A percentile compares a stretch with the other conserved stretches of the same genome.
Conservation (phyloP, 2,797 vertebrate species). For the Leuciscus waleckii region DNA sequence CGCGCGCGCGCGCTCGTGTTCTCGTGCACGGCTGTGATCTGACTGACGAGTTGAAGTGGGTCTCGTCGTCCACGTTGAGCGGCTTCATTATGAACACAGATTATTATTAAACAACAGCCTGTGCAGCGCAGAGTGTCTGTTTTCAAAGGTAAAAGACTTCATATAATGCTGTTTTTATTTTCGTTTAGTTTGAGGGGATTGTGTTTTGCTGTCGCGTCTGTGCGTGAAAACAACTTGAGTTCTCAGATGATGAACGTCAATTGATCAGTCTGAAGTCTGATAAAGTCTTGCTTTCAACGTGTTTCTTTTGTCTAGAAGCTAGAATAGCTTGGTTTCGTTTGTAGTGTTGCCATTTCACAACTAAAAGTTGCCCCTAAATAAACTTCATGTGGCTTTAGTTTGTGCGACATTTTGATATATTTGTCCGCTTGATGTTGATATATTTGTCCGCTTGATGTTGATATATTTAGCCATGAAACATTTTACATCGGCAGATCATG, state of each 20-base stretch:
- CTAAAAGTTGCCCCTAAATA: neutral
- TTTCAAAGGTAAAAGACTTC: slow-evolving; percentile 43
- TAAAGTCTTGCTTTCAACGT: neutral
- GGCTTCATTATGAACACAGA: slow-evolving; percentile 57
- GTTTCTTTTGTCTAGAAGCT: neutral
- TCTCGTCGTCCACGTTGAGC: neutral
- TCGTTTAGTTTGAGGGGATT: neutral
- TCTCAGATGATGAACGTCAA: neutral
- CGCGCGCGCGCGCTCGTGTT: neutral
- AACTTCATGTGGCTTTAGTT: neutral
- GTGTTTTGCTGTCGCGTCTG: neutral
- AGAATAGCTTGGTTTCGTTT: neutral
- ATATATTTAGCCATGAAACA: neutral
- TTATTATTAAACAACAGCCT: slow-evolving; percentile 32
- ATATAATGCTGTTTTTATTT: neutral
- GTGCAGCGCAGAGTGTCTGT: slow-evolving; percentile 36
- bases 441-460: neutral
- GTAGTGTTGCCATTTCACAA: neutral
- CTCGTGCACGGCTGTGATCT: neutral
- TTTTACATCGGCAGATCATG: neutral
- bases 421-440: neutral
- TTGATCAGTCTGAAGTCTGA: neutral
- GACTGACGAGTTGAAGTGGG: neutral
- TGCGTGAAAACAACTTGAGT: neutral
- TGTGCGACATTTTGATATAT: neutral